Percentiles rank a stretch among this genome's conserved stretches.
Conservation (phyloP, 2,888 invertebrate genomes). For the Eristalis intricaria region DNA sequence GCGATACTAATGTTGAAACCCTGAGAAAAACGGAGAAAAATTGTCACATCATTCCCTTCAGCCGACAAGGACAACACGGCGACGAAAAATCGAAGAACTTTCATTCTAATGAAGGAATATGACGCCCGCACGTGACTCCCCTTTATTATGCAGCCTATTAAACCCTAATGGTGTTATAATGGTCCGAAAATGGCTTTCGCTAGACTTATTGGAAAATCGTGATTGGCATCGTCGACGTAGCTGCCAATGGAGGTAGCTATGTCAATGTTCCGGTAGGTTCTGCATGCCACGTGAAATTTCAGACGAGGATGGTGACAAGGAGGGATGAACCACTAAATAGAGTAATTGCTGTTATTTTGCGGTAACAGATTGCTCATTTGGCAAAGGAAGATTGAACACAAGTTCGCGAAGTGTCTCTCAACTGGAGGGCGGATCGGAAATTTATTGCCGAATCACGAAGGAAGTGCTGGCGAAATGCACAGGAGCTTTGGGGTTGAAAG, state of each 20-base stretch:
- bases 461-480: not conserved
- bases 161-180: conserved; percentile 73
- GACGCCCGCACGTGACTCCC: conserved; percentile 64
- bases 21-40: conserved; percentile 16
- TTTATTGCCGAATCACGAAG: conserved; percentile 44
- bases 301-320: not conserved
- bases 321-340: conserved; percentile 59
- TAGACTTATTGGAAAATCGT: conserved; percentile 74
- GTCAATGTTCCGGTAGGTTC: not conserved
- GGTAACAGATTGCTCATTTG: conserved; percentile 69
- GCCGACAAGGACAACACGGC: conserved; percentile 5
- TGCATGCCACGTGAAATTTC: conserved; percentile 1
- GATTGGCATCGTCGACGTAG: conserved; percentile 68
- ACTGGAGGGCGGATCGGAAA: conserved; percentile 18
- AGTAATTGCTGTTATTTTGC: conserved; percentile 70
- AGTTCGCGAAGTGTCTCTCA: conserved; percentile 36
- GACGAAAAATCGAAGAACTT: conserved; percentile 67
- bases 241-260: conserved; percentile 15
- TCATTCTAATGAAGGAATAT: conserved; percentile 72
- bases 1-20: conserved; percentile 48
- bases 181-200: conserved; percentile 72
- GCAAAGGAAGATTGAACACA: conserved; percentile 52
- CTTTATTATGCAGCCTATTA: conserved; percentile 72
- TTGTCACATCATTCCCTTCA: conserved; percentile 50
- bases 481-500: not conserved